A percentile compares a stretch with the other conserved stretches of the same genome.
Conservation (phyloP, 2,888 invertebrate genomes). For the Apamea anceps region DNA sequence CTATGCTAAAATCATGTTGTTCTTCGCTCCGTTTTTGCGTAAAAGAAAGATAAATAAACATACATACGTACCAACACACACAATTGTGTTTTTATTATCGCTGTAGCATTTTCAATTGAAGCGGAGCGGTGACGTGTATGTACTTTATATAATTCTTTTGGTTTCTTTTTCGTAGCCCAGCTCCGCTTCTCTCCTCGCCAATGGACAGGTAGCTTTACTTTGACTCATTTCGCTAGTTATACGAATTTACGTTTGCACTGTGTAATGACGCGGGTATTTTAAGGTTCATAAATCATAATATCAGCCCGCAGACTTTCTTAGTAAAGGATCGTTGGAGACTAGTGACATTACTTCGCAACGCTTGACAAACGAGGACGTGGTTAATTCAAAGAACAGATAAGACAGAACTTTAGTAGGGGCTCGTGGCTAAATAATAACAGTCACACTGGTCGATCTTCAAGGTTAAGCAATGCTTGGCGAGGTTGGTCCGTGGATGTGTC, state of each 20-base stretch:
- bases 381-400: not conserved
- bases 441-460: too few species aligned
- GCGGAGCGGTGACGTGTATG: not conserved
- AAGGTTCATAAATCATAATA: slow-evolving; percentile 34
- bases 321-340: not conserved
- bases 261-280: slow-evolving; percentile 19
- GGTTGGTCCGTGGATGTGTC: too few species aligned
- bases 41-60: not conserved
- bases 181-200: not conserved
- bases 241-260: slow-evolving; percentile 14
- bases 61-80: not conserved
- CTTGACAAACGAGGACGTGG: not conserved
- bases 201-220: not conserved
- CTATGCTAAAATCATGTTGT: not conserved
- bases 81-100: not conserved
- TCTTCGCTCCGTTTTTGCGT: not conserved
- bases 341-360: not conserved
- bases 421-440: too few species aligned
- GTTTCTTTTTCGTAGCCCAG: not conserved
- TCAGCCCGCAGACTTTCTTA: slow-evolving; percentile 4
- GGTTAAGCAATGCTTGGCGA: too few species aligned
- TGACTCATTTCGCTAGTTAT: not conserved
- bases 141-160: not conserved
- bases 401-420: not conserved
- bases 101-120: not conserved